Evolutionary conservation across 92 coral and sea anemone species (phyloP), one percentile per base, ranked within the genome.

Genomic region (Scolanthus callimorphus): DNA sequence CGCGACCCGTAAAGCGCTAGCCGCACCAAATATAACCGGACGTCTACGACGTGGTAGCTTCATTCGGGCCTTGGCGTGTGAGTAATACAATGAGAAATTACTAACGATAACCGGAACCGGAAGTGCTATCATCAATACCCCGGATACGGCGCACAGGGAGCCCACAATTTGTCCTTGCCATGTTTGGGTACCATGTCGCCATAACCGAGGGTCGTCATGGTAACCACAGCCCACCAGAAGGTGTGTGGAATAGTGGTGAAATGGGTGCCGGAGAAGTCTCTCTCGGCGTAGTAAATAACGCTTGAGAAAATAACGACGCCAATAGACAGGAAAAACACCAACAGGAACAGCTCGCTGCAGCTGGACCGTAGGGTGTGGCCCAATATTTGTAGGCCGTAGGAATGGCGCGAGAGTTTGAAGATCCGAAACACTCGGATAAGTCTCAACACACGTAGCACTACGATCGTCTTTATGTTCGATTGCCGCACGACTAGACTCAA

Each of bases 191-290:
- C 77, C 72, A 77, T 80, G 74, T 94, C 99, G 12, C 99, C 99
- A 31, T 94, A 94, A 20, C 99, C 99, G 2, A 94, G 75, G 44
- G 99, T 94, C 29, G 99, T 94, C 99, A 94, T 94, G 68, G 99
- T 94, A 39, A 94, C 95, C 1, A 94, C 96, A 19, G 99, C 99
- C 99, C 99, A 94, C 99, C 99, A 94, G 67, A 94, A 94, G 15
- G 92, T 81, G 34, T 84, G 86, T 41, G 99, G 99, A 60, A 94
- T 94, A 21, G 96, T 84, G 48, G 85, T 79, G 61, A 94, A 94
- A 49, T 77, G 71, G 0, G 80, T 71, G 24, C 41, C 11, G 3
- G 44, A 57, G 0, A 57, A 57, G 60, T 89, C 99, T 30, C 77
- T 85, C 56, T 94, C 99, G 60, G 99, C 99, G 73, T 88, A 94